phyloP scores from a whole-genome alignment of 2,797 vertebrate species.

The Buceros bicornis region DNA sequence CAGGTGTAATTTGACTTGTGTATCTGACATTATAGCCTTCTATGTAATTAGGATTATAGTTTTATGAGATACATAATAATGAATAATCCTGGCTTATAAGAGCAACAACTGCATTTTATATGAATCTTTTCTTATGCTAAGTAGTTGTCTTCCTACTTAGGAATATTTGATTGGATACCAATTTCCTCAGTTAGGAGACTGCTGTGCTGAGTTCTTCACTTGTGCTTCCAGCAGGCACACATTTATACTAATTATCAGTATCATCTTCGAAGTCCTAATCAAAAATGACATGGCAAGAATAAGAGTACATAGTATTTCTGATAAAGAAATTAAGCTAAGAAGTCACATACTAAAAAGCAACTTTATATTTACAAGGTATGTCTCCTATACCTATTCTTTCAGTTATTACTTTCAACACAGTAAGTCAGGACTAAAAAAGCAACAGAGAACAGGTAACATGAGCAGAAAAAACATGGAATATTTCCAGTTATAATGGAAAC shows the following conservation, averaged over 20 bases:
- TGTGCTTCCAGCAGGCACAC: neutral
- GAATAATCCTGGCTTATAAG: constrained; percentile 30
- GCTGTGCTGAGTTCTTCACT: neutral
- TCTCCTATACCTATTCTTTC: neutral
- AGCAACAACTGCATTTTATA: constrained; percentile 9
- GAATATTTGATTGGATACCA: constrained; percentile 13
- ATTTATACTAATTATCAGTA: neutral
- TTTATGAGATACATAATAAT: neutral
- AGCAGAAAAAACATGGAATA: neutral
- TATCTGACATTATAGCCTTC: neutral
- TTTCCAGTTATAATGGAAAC: neutral
- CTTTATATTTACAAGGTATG: neutral
- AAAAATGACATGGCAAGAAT: neutral
- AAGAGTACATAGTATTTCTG: neutral
- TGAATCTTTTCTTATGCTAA: constrained; percentile 23
- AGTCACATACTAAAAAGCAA: neutral
- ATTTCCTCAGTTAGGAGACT: neutral
- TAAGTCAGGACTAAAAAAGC: neutral
- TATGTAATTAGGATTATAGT: constrained; percentile 18
- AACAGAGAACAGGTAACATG: neutral
- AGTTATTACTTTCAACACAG: neutral
- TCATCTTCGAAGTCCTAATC: neutral
- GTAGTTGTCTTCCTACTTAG: neutral
- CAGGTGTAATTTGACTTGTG: neutral
- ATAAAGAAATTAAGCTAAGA: neutral